Base-by-base conservation (phyloP, 2,888 invertebrate genomes). In the Lymantria dispar region DNA sequence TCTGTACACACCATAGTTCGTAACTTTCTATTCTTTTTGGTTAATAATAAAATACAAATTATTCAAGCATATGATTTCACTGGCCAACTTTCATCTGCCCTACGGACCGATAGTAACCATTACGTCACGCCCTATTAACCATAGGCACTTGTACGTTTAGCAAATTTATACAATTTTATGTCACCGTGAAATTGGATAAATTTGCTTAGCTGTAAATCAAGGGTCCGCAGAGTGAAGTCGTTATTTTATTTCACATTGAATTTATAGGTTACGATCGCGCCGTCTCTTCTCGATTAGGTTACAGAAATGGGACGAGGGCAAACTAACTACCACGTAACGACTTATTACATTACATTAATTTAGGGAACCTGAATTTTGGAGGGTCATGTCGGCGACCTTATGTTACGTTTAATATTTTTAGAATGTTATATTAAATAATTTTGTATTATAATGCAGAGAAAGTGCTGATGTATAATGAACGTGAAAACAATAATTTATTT, bases 221-320 rank as follows among this genome's bases (percentile, higher is more conserved):
- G 7, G 38, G 38, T 38, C 38, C n/a, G 12, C 7, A 3, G 12
- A n/a, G 38, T 38, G 11, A n/a, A n/a, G 7, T 38, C 12, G 38
- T 38, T 38, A 12, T 38, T 38, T n/a, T 38, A 38, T 38, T 38
- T 38, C 38, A n/a, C 38, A n/a, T n/a, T 7, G 38, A 38, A 38
- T 12, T 38, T 12, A 11, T 36, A 49, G 49, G 45, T 41, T 41
- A 33, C 40, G 41, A 40, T 31, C 39, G 41, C 7, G 30, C 37
- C 45, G 45, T 45, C 42, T 45, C 15, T 29, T 22, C n/a, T 36
- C 41, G 36, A 41, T 45, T 46, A 45, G 40, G 30, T 50, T 50
- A 46, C 45, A 14, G 14, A 50, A 45, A 12, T 45, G 31, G 50
- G 42, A 9, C 50, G 45, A 45, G 50, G 50, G 42, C 45, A 22